These are phyloP conservation scores for Neodiprion lecontei DNA, from an alignment of 1,140 invertebrate species.

Conservation along the genomic window DNA sequence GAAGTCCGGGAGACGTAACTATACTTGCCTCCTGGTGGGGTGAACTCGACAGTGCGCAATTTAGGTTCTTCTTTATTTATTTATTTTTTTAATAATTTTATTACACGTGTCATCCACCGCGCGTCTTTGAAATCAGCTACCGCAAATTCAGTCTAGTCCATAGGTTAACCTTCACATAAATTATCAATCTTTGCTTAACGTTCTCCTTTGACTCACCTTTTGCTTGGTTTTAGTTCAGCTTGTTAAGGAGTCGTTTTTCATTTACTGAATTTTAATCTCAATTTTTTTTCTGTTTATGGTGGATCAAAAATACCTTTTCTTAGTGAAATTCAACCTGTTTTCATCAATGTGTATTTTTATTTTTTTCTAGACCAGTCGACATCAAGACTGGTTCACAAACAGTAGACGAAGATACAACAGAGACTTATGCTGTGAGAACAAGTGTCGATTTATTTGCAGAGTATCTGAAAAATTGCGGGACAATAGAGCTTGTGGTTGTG, in stretches of 20 bases:
- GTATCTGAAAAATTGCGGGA: slow-evolving; percentile 54
- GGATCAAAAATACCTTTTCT: not conserved
- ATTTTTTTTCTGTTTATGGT: too few species aligned
- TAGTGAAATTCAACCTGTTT: not conserved
- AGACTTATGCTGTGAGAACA: slow-evolving; percentile 50
- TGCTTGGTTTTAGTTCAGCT: too few species aligned
- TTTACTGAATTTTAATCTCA: too few species aligned
- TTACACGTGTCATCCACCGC: not conserved
- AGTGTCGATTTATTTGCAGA: slow-evolving; percentile 50
- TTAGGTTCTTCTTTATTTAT: slow-evolving; percentile 42
- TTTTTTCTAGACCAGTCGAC: slow-evolving; percentile 38
- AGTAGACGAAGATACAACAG: slow-evolving; percentile 33
- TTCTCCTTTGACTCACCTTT: too few species aligned
- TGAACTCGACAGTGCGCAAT: slow-evolving; percentile 45
- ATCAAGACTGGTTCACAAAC: slow-evolving; percentile 28
- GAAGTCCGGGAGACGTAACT: slow-evolving; percentile 42
- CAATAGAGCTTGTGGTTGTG: slow-evolving; percentile 45
- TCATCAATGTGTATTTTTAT: not conserved
- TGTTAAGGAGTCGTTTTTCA: too few species aligned
- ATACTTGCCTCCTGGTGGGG: slow-evolving; percentile 56
- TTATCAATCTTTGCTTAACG: too few species aligned
- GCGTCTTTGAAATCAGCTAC: too few species aligned
- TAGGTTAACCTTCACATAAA: too few species aligned
- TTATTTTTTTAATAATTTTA: slow-evolving; percentile 13
- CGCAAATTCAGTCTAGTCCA: too few species aligned